A percentile compares a stretch with the other conserved stretches of the same genome.
Evolutionary conservation across 2,113 vertebrate species (phyloP).

Genomic region (Caracal caracal): DNA sequence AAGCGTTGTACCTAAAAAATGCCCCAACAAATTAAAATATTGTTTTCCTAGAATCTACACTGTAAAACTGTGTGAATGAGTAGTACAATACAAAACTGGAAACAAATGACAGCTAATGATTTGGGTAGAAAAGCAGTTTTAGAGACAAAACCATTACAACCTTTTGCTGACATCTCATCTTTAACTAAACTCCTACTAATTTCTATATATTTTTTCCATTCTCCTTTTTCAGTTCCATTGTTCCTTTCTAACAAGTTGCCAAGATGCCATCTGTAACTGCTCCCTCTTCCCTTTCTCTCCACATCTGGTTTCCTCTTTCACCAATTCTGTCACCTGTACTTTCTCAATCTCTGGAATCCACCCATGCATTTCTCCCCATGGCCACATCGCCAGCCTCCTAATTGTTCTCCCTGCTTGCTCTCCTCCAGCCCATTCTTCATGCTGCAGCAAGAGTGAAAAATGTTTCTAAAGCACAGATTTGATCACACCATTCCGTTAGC

Average conservation of each 20-base stretch:
- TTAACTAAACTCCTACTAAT: not conserved
- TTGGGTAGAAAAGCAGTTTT: not conserved
- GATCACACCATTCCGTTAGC: not conserved
- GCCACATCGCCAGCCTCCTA: not conserved
- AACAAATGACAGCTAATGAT: not conserved
- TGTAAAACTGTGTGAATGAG: not conserved
- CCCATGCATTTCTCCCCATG: not conserved
- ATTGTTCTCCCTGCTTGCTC: not conserved
- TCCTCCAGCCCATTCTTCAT: not conserved
- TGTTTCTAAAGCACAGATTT: not conserved
- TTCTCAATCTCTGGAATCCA: not conserved
- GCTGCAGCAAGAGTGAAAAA: not conserved
- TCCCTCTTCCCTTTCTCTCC: not conserved
- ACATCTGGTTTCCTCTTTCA: not conserved
- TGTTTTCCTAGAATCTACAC: not conserved
- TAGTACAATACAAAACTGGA: not conserved
- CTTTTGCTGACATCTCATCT: not conserved
- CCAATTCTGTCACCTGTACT: not conserved
- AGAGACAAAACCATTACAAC: not conserved
- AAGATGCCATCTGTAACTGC: not conserved
- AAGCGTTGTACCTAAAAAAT: constrained; percentile 17
- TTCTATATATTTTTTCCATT: not conserved
- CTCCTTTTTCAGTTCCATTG: not conserved
- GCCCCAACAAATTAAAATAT: not conserved
- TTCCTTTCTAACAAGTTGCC: not conserved